Evolutionary conservation across 2,797 vertebrate species (phyloP), one percentile per base, ranked within the genome.

Genomic region (Crocidura indochinensis): DNA sequence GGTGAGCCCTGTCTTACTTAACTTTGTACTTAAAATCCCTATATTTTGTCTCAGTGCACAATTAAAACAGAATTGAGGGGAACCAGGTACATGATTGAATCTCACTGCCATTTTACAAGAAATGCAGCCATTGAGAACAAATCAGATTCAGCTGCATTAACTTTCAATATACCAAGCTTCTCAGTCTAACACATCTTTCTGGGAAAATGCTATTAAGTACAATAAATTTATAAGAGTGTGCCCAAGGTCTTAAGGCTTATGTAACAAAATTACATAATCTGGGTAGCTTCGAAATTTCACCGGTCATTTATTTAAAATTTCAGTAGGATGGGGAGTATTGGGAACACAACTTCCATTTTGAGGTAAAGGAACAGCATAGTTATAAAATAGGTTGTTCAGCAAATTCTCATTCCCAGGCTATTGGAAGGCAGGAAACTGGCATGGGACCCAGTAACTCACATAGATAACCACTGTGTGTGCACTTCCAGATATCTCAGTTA

Each of bases 191-290:
- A 68, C 56, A 14, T 29, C 68, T 84, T 73, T 71, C 46, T 20
- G 84, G 38, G 27, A 65, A 49, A 77, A 84, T 46, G 64, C 44
- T 38, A 56, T 72, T 81, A 64, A 91, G 64, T n/a, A 44, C n/a
- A 68, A 56, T 15, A 81, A 81, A 62, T 4, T 64, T 73, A 12
- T 9, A 76, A 78, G 49, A 84, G 72, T 31, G 47, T 68, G 46
- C 44, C 26, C n/a, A 75, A 72, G 73, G 56, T 73, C 60, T 56
- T 26, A 78, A 83, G 17, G 71, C 69, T 78, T 81, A 68, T 15
- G 6, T 65, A 56, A 87, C 26, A 20, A 1, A 47, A 44, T 76
- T 22, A 15, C 3, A 22, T 72, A 84, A 76, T 68, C 38, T 19
- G 49, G 46, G n/a, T 90, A 26, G 26, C n/a, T 26, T 65, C 27